Evolutionary conservation across 2,888 invertebrate genomes (phyloP).

Genomic region (Phortica magna): DNA sequence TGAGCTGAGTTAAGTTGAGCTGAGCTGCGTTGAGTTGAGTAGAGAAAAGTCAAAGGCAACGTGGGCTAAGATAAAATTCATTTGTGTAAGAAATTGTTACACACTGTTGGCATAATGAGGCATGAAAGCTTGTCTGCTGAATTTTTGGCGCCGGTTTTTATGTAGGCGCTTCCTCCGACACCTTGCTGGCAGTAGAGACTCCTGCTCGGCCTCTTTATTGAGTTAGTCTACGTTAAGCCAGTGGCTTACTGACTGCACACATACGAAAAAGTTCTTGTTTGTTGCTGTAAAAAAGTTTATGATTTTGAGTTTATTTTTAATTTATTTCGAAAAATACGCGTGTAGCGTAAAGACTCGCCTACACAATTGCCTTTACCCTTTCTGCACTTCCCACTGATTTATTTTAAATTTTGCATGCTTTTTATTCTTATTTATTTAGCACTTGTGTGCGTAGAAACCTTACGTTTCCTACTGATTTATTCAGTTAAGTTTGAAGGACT

Average conservation of each 20-base stretch:
- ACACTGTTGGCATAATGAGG: slow-evolving; percentile 63
- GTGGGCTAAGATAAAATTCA: slow-evolving; percentile 42
- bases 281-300: slow-evolving; percentile 17
- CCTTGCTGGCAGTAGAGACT: not conserved
- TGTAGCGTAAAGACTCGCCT: not conserved
- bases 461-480: slow-evolving; percentile 64
- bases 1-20: not conserved
- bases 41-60: not conserved
- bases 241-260: not conserved
- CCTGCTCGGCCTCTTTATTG: not conserved
- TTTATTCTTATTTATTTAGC: not conserved
- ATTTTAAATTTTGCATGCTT: not conserved
- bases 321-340: not conserved
- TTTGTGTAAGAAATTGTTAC: slow-evolving; percentile 51
- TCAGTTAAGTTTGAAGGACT: slow-evolving; percentile 63
- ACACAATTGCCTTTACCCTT: not conserved
- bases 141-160: not conserved
- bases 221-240: not conserved
- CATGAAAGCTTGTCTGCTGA: slow-evolving; percentile 50
- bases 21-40: not conserved
- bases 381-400: not conserved
- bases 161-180: not conserved
- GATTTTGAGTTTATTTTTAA: not conserved
- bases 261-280: not conserved
- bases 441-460: slow-evolving; percentile 6